Evolutionary conservation across 2,797 vertebrate species (phyloP), one percentile per base, ranked within the genome.

Genomic region (Siniperca obscura): DNA sequence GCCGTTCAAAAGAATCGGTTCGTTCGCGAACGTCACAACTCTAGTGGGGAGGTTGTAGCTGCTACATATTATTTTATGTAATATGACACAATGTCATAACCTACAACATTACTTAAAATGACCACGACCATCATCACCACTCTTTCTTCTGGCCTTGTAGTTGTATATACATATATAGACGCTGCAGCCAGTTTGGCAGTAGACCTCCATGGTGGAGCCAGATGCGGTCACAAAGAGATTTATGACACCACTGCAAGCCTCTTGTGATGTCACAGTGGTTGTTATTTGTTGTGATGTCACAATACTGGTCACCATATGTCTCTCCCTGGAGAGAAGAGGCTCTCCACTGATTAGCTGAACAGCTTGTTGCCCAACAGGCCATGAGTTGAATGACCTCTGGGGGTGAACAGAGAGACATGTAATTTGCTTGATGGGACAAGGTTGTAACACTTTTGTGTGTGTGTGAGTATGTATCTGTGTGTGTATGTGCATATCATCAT

Each of bases 291-390:
- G 59, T 91, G 86, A 87, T 90, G 90, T 90, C 87, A 85, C 78
- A 61, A 53, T 12, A 57, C 19, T 83, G 70, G 46, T 78, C 70
- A 56, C 84, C 89, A 86, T 91, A 89, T 91, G 91, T 57, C 66
- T 46, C 44, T 86, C 92, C 87, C 84, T 64, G 69, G 84, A 87
- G 90, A 89, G 80, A 78, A 1, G 67, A 82, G 50, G 88, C 88
- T 93, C 88, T 93, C 77, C 25, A 0, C 85, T 93, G 91, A 93
- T 94, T 93, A 92, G 87, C 89, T 81, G 78, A 93, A 89, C 90
- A 91, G 91, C 87, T 91, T 93, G 87, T 93, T 81, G 82, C 83
- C 83, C 85, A 86, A 86, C 86, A 92, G 85, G 91, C 87, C 81
- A 52, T 73, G 80, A 86, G 89, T 55, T 91, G 76, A 82, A 86